These are phyloP conservation scores for Drosophila affinis DNA, from an alignment of 2,888 invertebrate species.

Conservation along the genomic window DNA sequence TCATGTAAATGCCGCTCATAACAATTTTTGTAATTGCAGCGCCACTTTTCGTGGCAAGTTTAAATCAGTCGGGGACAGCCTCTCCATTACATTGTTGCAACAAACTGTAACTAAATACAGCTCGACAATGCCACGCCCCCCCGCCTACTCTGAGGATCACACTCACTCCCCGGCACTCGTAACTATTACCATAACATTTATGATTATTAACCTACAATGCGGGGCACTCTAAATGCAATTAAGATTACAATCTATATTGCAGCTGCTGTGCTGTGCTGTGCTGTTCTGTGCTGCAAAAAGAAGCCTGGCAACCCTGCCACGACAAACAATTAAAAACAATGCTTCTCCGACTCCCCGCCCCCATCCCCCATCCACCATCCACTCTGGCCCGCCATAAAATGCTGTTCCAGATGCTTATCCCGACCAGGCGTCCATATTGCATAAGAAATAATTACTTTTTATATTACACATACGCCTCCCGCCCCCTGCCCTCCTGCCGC, in stretches of 20 bases:
- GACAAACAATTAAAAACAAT: constrained; percentile 79
- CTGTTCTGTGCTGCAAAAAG: constrained; percentile 43
- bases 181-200: constrained; percentile 78
- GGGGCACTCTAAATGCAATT: constrained; percentile 80
- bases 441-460: constrained; percentile 77
- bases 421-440: constrained; percentile 63
- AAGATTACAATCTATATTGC: constrained; percentile 75
- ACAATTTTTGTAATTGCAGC: constrained; percentile 58
- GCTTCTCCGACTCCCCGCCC: constrained; percentile 47
- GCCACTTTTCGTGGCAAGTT: constrained; percentile 6
- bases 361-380: too few species aligned
- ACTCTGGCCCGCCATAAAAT: constrained; percentile 64
- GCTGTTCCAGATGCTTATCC: constrained; percentile 75
- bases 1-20: constrained; percentile 26
- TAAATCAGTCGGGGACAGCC: constrained; percentile 31
- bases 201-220: constrained; percentile 80
- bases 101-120: constrained; percentile 37
- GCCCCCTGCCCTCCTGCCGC: constrained; percentile 16
- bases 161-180: constrained; percentile 20
- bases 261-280: constrained; percentile 28
- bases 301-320: constrained; percentile 62
- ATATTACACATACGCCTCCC: constrained; percentile 76
- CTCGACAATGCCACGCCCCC: constrained; percentile 29
- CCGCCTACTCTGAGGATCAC: not conserved
- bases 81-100: constrained; percentile 50